Percentiles rank a stretch among this genome's conserved stretches.
phyloP scores from a whole-genome alignment of 1,140 invertebrate species.

The Cotesia typhae region DNA sequence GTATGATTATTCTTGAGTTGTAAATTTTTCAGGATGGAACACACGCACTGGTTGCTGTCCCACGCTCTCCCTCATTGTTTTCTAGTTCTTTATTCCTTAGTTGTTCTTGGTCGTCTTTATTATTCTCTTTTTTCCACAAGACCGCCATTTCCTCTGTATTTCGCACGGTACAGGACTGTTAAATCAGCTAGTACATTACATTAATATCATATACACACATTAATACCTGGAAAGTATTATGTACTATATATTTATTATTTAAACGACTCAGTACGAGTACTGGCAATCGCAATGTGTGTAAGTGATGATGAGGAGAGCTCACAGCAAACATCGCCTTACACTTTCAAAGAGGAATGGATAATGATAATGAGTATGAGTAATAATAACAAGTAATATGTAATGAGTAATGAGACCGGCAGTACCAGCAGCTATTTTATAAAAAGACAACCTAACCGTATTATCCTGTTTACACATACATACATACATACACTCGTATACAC shows the following conservation, averaged over 20 bases:
- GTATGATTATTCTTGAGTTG: slow-evolving; percentile 8
- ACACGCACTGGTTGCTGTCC: slow-evolving; percentile 41
- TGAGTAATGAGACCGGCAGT: too few species aligned
- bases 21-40: slow-evolving; percentile 35
- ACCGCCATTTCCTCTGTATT: slow-evolving; percentile 32
- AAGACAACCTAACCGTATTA: too few species aligned
- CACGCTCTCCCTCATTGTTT: slow-evolving; percentile 46
- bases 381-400: too few species aligned
- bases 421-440: too few species aligned
- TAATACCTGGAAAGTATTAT: too few species aligned
- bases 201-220: background rate
- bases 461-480: too few species aligned
- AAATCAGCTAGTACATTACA: too few species aligned
- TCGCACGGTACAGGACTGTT: slow-evolving; percentile 29
- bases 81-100: slow-evolving; percentile 16
- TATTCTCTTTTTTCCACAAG: slow-evolving; percentile 26
- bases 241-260: too few species aligned
- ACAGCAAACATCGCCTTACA: background rate
- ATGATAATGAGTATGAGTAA: background rate
- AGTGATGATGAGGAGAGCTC: background rate
- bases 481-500: too few species aligned
- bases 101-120: too few species aligned
- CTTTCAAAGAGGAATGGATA: background rate
- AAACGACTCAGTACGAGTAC: too few species aligned
- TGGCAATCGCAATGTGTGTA: too few species aligned